A percentile compares a stretch with the other conserved stretches of the same genome.
Evolutionary conservation across 2,797 vertebrate species (phyloP).

Genomic region (Clamator glandarius): DNA sequence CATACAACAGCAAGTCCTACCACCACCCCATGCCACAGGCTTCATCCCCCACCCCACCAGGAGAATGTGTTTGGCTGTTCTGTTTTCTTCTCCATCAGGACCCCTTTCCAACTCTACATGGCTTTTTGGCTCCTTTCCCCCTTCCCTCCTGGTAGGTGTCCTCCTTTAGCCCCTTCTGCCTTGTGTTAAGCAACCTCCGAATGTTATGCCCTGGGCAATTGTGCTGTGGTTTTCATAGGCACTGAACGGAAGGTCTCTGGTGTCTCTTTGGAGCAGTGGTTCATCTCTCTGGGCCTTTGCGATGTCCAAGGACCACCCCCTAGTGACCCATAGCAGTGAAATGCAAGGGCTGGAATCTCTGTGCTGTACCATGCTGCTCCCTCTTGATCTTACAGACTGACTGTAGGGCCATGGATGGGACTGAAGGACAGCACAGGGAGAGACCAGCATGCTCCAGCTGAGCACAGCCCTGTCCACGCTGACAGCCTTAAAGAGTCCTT

Average conservation of each 20-base stretch:
- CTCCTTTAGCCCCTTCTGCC: not conserved
- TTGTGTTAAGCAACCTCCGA: not conserved
- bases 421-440: not conserved
- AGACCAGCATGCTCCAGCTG: not conserved
- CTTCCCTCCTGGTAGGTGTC: not conserved
- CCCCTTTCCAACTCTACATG: not conserved
- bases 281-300: not conserved
- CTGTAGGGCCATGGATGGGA: not conserved
- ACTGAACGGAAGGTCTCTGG: not conserved
- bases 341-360: not conserved
- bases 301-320: not conserved
- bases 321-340: not conserved
- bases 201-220: not conserved
- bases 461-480: not conserved
- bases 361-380: not conserved
- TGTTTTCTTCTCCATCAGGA: not conserved
- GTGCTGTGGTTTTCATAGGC: not conserved
- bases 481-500: not conserved
- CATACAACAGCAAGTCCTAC: not conserved
- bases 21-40: fast-evolving
- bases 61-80: not conserved
- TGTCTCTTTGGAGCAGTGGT: not conserved
- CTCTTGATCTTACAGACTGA: not conserved
- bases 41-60: not conserved
- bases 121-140: not conserved